These are phyloP conservation scores for Caenorhabditis zanzibari DNA, from an alignment of 2,888 invertebrate genomes.

Conservation along the genomic window DNA sequence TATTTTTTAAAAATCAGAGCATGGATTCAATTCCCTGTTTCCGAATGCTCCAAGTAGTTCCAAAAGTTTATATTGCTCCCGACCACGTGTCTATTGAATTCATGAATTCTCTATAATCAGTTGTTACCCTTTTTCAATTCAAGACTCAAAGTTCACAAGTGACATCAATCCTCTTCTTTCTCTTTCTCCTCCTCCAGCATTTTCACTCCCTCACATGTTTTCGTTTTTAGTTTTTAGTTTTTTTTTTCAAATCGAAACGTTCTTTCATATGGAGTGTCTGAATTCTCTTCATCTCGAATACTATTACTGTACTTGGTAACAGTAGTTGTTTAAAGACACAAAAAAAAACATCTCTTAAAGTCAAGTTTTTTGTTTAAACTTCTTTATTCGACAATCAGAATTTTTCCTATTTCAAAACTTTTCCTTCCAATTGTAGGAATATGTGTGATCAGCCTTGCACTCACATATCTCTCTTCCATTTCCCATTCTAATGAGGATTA, in stretches of 20 bases:
- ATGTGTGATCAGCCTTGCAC: no score
- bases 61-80: not conserved
- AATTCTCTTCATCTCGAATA: not conserved
- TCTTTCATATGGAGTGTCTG: not conserved
- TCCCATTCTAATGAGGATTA: not conserved
- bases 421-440: no score
- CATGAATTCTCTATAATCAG: conserved; percentile 1
- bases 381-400: no score
- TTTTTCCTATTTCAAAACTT: no score
- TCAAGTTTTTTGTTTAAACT: no score
- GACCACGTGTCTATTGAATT: not conserved
- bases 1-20: no score
- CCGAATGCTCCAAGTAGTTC: not conserved
- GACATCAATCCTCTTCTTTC: conserved; percentile 32
- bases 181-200: conserved; percentile 16
- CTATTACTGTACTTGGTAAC: not conserved
- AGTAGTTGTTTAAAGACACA: not conserved
- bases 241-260: conserved; percentile 19
- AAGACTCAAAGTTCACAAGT: conserved; percentile 43
- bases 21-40: no score
- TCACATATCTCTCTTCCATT: no score
- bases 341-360: no score
- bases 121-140: not conserved
- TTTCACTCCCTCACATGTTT: conserved; percentile 34
- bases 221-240: conserved; percentile 13